Conservation (phyloP, 1,140 invertebrate genomes). For the Drosophila nikananu region DNA sequence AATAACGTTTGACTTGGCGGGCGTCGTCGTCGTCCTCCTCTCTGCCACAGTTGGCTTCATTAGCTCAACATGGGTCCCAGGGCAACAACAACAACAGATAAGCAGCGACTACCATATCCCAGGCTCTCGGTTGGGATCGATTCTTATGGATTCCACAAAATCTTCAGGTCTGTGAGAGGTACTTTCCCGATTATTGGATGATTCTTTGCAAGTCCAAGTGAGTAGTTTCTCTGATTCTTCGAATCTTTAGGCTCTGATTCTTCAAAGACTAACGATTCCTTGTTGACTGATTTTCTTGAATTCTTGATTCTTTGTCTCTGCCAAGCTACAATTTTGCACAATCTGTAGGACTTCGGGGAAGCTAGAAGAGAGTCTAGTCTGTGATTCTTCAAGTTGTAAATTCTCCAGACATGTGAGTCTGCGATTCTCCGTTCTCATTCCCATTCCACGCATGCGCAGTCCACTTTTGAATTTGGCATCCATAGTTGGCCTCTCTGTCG, state of each 20-base stretch:
- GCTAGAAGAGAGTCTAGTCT: conserved; percentile 1
- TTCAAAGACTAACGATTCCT: neutral
- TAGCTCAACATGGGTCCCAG: conserved; percentile 58
- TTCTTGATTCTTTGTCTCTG: neutral
- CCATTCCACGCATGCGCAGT: conserved; percentile 77
- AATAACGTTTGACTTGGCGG: conserved; percentile 81
- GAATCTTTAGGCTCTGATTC: neutral
- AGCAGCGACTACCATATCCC: neutral
- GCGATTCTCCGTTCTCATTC: conserved; percentile 58
- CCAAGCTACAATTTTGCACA: neutral
- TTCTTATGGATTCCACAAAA: neutral
- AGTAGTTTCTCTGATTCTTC: neutral
- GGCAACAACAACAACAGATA: conserved; percentile 43
- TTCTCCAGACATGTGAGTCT: neutral
- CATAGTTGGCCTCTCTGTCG: conserved; percentile 43
- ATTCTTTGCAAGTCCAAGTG: too few species aligned
- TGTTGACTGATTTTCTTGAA: neutral
- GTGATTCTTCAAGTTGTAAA: neutral
- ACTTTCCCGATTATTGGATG: too few species aligned
- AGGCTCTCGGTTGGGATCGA: neutral
- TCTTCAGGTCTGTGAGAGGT: neutral
- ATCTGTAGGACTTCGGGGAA: neutral
- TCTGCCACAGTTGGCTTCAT: conserved; percentile 56
- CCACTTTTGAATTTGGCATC: conserved; percentile 80
- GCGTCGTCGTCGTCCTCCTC: conserved; percentile 39